Percentiles rank a stretch among this genome's conserved stretches.
phyloP scores from a whole-genome alignment of 2,797 vertebrate species.

The Sebastolobus altivelis region DNA sequence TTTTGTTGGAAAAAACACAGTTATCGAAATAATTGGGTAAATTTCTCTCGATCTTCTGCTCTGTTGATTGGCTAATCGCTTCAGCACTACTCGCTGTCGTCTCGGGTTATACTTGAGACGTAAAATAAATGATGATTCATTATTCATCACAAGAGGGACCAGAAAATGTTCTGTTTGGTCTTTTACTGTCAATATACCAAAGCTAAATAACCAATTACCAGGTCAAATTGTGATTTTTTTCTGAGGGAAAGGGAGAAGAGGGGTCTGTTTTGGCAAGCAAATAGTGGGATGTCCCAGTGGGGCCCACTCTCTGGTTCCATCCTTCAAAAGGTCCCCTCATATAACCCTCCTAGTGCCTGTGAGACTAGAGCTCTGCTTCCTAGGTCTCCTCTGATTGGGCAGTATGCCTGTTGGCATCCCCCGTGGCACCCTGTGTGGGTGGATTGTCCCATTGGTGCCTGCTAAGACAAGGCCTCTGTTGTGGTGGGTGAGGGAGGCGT shows the following conservation, averaged over 20 bases:
- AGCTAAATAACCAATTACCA: slow-evolving; percentile 24
- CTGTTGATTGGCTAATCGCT: not conserved
- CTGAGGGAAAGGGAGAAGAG: slow-evolving; percentile 8
- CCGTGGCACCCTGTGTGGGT: slow-evolving; percentile 73
- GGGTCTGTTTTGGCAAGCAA: slow-evolving; percentile 46
- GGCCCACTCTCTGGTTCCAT: slow-evolving; percentile 60
- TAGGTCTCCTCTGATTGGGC: slow-evolving; percentile 76
- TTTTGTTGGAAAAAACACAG: not conserved
- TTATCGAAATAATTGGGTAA: not conserved
- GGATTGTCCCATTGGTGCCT: slow-evolving; percentile 78
- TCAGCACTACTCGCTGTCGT: not conserved
- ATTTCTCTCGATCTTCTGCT: not conserved
- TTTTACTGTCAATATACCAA: not conserved
- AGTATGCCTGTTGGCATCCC: slow-evolving; percentile 74
- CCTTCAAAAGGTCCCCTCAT: slow-evolving; percentile 50
- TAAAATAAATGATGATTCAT: not conserved
- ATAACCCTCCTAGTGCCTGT: slow-evolving; percentile 58
- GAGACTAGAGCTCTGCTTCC: slow-evolving; percentile 58
- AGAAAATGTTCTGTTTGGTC: not conserved
- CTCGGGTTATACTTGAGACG: not conserved
- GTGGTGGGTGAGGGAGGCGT: slow-evolving; percentile 80
- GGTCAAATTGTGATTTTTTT: slow-evolving; percentile 44
- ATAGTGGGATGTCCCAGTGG: slow-evolving; percentile 64
- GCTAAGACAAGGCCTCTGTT: slow-evolving; percentile 81
- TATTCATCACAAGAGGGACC: not conserved